Conservation (phyloP, 2,797 vertebrate species). For the Discoglossus pictus region DNA sequence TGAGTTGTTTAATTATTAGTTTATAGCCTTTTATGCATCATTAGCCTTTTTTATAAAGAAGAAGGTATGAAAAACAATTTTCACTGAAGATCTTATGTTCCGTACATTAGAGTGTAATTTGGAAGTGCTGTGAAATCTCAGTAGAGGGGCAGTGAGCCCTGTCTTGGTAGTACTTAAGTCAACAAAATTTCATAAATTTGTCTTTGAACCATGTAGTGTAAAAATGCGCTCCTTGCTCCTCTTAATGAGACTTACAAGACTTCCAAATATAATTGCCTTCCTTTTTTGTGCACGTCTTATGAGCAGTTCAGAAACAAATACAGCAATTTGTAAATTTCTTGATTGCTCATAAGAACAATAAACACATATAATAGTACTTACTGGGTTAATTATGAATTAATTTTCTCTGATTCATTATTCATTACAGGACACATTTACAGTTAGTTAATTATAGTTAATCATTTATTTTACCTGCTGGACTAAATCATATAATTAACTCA, state of each 20-base stretch:
- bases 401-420: too few relatives aligned
- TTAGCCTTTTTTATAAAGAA: conserved; percentile 23
- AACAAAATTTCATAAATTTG: conserved; percentile 42
- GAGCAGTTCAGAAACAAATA: too few relatives aligned
- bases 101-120: background rate
- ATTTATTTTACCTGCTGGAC: too few relatives aligned
- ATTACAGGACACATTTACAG: too few relatives aligned
- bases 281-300: background rate
- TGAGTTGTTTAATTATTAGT: conserved; percentile 30
- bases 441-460: too few relatives aligned
- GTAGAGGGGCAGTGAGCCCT: conserved; percentile 9
- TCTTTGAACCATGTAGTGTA: conserved; percentile 39
- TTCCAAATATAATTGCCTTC: conserved; percentile 29
- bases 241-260: conserved; percentile 37
- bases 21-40: conserved; percentile 26
- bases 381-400: too few relatives aligned
- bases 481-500: too few relatives aligned
- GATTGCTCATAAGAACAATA: too few relatives aligned
- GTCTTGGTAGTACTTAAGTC: conserved; percentile 8
- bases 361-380: too few relatives aligned
- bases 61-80: conserved; percentile 6
- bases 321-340: too few relatives aligned
- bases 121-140: conserved; percentile 4
- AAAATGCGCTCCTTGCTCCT: conserved; percentile 9
- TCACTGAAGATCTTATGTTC: conserved; percentile 1